phyloP scores from a whole-genome alignment of 2,888 invertebrate genomes.

The Leuctra nigra region DNA sequence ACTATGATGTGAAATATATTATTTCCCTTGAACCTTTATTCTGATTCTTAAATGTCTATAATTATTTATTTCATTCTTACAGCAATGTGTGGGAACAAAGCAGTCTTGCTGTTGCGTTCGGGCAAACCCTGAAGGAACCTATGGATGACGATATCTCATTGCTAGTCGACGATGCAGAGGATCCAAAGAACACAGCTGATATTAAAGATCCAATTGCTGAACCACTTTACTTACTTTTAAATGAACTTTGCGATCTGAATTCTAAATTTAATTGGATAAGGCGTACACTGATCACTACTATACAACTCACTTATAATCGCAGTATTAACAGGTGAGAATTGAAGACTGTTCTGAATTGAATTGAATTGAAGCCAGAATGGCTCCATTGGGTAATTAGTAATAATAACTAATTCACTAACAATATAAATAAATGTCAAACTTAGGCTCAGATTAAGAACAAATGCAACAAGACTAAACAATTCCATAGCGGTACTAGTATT shows the following conservation, averaged over 20 bases:
- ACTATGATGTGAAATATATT: too few relatives aligned
- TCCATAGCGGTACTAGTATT: too few relatives aligned
- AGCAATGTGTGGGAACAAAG: background rate
- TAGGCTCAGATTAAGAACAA: too few relatives aligned
- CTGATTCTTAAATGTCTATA: too few relatives aligned
- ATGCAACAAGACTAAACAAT: too few relatives aligned
- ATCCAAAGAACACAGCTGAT: background rate
- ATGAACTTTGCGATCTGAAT: conserved; percentile 85
- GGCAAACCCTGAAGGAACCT: background rate
- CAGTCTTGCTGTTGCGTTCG: too few relatives aligned
- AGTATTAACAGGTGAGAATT: conserved; percentile 63
- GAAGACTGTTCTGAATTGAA: background rate
- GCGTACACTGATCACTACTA: conserved; percentile 82
- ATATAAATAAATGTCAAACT: too few relatives aligned
- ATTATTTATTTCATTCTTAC: too few relatives aligned
- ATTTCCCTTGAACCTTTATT: conserved; percentile 1
- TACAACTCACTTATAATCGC: conserved; percentile 86
- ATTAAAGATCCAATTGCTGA: conserved; percentile 79
- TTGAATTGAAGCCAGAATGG: too few relatives aligned
- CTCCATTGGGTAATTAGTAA: too few relatives aligned
- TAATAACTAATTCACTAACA: too few relatives aligned
- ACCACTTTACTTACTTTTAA: conserved; percentile 78
- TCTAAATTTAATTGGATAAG: conserved; percentile 84
- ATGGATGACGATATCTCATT: background rate
- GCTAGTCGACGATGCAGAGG: background rate